Conservation (phyloP, 1,140 invertebrate genomes). For the Ceratitis capitata region DNA sequence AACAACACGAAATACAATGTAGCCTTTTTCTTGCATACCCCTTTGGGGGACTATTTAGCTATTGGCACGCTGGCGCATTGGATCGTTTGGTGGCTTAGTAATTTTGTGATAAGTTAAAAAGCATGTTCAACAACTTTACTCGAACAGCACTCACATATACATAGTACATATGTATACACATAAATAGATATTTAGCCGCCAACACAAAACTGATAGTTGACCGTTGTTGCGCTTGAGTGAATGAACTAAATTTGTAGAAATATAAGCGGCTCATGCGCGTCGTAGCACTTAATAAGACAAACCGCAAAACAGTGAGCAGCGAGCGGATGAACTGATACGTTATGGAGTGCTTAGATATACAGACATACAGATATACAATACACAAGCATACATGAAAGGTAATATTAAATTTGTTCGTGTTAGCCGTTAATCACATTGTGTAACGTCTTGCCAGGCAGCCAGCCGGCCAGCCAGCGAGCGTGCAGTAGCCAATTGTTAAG, state of each 20-base stretch:
- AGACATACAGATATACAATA: not conserved
- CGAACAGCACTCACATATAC: conserved; percentile 2
- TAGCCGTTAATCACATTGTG: conserved; percentile 17
- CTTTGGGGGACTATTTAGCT: not conserved
- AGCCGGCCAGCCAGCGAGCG: no score
- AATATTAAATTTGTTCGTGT: conserved; percentile 2
- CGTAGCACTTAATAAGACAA: not conserved
- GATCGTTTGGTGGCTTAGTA: not conserved
- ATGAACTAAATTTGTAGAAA: not conserved
- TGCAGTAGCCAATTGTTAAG: not conserved
- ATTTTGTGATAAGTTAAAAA: conserved; percentile 35
- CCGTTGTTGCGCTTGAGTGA: not conserved
- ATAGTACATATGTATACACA: no score
- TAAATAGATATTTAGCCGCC: not conserved
- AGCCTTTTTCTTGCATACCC: not conserved
- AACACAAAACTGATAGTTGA: not conserved
- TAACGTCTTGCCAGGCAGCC: conserved; percentile 7
- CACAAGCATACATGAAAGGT: not conserved
- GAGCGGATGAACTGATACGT: no score
- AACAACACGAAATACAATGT: not conserved
- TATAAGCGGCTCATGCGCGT: not conserved
- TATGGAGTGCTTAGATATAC: not conserved
- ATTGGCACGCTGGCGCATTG: not conserved
- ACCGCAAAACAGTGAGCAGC: not conserved
- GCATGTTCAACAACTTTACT: conserved; percentile 24